Conservation (phyloP, 2,113 vertebrate genomes). For the Gulo gulo region DNA sequence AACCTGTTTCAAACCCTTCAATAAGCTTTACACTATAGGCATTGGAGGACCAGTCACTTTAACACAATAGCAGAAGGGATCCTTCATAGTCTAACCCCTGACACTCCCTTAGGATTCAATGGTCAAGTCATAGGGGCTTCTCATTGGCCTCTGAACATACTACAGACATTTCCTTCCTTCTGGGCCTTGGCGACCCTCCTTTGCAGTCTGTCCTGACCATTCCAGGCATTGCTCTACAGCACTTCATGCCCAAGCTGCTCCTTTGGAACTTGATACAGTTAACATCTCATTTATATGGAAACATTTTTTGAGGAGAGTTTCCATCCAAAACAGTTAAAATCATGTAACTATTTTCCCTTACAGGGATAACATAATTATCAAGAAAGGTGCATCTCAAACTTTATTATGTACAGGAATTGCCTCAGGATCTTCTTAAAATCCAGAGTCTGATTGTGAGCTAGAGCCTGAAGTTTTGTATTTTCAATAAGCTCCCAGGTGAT, state of each 20-base stretch:
- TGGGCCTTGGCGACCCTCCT: not conserved
- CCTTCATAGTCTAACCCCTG: not conserved
- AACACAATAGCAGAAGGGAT: not conserved
- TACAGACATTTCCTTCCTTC: not conserved
- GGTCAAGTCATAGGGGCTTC: not conserved
- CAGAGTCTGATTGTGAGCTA: not conserved
- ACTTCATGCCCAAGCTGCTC: not conserved
- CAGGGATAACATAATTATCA: not conserved
- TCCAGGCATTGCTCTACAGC: not conserved
- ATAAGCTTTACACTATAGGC: not conserved
- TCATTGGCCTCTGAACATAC: not conserved
- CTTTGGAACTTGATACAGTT: not conserved
- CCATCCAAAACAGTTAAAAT: not conserved
- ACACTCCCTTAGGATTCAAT: not conserved
- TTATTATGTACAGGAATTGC: not conserved
- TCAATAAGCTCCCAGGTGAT: not conserved
- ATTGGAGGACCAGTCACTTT: not conserved
- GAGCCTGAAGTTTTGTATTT: not conserved
- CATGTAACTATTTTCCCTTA: not conserved
- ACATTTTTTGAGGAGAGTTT: not conserved
- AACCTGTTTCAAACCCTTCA: not conserved
- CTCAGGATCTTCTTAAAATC: not conserved
- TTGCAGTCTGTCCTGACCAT: not conserved
- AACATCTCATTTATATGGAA: not conserved
- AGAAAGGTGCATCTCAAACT: slow-evolving; percentile 15